Evolutionary conservation across 1,140 invertebrate genomes (phyloP).

Genomic region (Lepidurus apus): DNA sequence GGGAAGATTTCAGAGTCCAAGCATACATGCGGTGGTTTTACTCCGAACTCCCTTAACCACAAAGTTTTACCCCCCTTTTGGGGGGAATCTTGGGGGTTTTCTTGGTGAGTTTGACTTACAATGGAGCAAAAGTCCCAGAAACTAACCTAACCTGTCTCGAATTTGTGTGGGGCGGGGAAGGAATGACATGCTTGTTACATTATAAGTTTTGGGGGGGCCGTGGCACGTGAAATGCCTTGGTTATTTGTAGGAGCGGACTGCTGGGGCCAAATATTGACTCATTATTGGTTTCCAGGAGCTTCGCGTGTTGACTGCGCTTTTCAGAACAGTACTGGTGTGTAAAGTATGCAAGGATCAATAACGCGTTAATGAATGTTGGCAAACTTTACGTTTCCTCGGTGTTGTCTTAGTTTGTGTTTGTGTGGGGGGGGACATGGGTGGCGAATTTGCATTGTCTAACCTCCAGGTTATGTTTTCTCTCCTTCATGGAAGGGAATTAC

Average conservation of each 20-base stretch:
- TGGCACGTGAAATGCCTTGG: conserved; percentile 15
- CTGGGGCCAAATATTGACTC: conserved; percentile 14
- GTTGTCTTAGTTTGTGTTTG: background rate
- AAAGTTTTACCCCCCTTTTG: background rate
- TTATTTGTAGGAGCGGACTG: background rate
- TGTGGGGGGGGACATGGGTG: background rate
- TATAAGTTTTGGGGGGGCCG: background rate
- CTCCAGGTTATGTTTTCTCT: background rate
- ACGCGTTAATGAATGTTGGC: conserved; percentile 13
- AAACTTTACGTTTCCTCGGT: background rate
- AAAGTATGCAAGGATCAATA: conserved; percentile 16
- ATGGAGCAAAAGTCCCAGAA: background rate
- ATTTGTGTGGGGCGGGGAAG: background rate
- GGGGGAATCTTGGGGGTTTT: background rate
- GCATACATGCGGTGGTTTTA: no score
- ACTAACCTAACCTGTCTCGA: background rate
- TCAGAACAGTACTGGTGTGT: conserved; percentile 1
- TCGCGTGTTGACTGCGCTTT: conserved; percentile 12
- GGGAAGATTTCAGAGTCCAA: no score
- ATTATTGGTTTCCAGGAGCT: conserved; percentile 12
- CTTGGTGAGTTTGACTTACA: background rate
- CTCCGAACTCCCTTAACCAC: no score
- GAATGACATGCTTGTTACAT: background rate
- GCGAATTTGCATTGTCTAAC: background rate
- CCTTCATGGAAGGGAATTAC: background rate